These are phyloP conservation scores for Caerostris darwini DNA, from an alignment of 1,140 invertebrate genomes.

Conservation along the genomic window DNA sequence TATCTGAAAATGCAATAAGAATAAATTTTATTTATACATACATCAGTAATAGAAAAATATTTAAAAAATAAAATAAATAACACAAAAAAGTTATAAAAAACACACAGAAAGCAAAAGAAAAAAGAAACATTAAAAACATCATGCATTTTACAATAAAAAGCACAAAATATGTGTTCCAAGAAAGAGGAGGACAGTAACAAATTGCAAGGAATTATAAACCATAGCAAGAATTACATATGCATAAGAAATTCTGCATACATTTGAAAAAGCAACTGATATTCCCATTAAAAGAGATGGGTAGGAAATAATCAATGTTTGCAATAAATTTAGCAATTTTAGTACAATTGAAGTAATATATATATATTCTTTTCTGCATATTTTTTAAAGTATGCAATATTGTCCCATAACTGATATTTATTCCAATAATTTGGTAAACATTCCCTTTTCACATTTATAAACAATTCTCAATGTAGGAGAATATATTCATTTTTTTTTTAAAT, in stretches of 20 bases:
- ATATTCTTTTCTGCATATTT: no score
- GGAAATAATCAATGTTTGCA: no score
- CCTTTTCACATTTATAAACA: no score
- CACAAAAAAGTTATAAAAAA: slow-evolving; percentile 31
- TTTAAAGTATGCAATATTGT: no score
- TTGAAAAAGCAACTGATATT: slow-evolving; percentile 21
- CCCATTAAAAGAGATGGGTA: not conserved
- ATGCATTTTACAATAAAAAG: slow-evolving; percentile 46
- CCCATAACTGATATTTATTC: no score
- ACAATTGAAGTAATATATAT: no score
- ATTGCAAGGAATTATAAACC: slow-evolving; percentile 20
- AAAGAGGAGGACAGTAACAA: slow-evolving; percentile 60
- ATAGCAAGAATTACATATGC: slow-evolving; percentile 19
- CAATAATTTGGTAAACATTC: no score
- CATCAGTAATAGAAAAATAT: not conserved
- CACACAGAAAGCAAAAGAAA: slow-evolving; percentile 51
- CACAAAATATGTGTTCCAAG: slow-evolving; percentile 57
- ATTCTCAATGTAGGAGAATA: no score
- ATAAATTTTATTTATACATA: not conserved
- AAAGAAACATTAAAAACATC: slow-evolving; percentile 1
- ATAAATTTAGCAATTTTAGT: no score
- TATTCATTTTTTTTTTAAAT: no score
- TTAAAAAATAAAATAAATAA: slow-evolving; percentile 44
- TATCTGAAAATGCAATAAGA: not conserved
- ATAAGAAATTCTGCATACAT: slow-evolving; percentile 22